Evolutionary conservation across 2,797 vertebrate genomes (phyloP).

Genomic region (Oreochromis grahami): DNA sequence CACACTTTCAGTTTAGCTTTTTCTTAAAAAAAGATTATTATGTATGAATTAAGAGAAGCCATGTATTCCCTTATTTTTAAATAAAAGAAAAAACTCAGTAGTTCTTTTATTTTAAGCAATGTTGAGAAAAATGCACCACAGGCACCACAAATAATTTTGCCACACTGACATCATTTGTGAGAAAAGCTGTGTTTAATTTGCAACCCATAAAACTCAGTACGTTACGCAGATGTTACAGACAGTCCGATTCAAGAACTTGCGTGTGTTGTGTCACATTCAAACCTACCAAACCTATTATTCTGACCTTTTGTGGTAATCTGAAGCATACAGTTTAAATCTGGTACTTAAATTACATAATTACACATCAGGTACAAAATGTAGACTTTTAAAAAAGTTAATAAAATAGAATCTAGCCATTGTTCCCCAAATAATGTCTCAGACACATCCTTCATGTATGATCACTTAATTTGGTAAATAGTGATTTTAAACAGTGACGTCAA

Average conservation of each 20-base stretch:
- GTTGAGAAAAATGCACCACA: not conserved
- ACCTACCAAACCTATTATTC: not conserved
- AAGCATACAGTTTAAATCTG: slow-evolving; percentile 42
- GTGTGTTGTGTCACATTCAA: slow-evolving; percentile 25
- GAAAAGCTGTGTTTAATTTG: slow-evolving; percentile 72
- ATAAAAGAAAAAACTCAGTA: not conserved
- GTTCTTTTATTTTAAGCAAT: not conserved
- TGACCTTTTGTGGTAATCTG: slow-evolving; percentile 2
- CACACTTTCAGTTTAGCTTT: not conserved
- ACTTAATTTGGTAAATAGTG: slow-evolving; percentile 35
- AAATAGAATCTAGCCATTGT: slow-evolving; percentile 62
- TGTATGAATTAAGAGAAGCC: not conserved
- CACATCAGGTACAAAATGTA: slow-evolving; percentile 67
- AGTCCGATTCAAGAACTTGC: slow-evolving; percentile 14
- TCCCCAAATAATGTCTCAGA: slow-evolving; percentile 30
- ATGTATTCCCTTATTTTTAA: not conserved
- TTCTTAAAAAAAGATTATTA: not conserved
- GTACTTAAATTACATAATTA: slow-evolving; percentile 57
- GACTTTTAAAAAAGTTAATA: slow-evolving; percentile 69
- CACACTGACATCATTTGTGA: slow-evolving; percentile 28
- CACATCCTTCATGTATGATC: slow-evolving; percentile 24
- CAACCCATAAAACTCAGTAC: slow-evolving; percentile 56
- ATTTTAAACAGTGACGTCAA: slow-evolving; percentile 18
- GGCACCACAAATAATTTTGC: not conserved
- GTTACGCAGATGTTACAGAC: slow-evolving; percentile 52